A percentile compares a stretch with the other conserved stretches of the same genome.
Evolutionary conservation across 2,113 vertebrate genomes (phyloP).

Genomic region (Bubo blakistoni): DNA sequence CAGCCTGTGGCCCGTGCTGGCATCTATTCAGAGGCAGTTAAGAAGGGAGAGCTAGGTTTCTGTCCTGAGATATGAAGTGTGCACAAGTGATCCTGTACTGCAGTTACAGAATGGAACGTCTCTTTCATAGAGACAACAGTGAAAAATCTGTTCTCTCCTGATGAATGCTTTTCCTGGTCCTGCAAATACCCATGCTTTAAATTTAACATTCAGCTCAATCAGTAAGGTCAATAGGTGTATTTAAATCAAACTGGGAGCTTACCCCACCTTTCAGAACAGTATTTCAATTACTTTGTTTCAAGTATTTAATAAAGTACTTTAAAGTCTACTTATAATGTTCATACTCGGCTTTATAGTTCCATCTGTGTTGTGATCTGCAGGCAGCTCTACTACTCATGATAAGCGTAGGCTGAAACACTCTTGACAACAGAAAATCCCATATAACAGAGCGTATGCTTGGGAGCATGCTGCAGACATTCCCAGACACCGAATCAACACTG

Average conservation of each 20-base stretch:
- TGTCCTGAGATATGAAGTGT: neutral
- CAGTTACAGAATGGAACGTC: neutral
- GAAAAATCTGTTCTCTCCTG: neutral
- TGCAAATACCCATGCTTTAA: neutral
- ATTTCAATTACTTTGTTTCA: neutral
- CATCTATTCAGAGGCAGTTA: neutral
- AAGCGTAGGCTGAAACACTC: neutral
- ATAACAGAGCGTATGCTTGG: fast-evolving
- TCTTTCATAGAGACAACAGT: neutral
- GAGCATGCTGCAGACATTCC: neutral
- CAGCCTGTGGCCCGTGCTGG: neutral
- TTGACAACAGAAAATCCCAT: neutral
- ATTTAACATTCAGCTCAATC: neutral
- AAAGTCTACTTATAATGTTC: neutral
- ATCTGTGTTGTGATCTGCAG: neutral
- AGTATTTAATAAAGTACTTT: neutral
- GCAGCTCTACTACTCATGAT: neutral
- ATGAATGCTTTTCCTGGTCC: neutral
- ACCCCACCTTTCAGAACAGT: neutral
- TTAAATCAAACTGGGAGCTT: neutral
- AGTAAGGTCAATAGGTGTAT: neutral
- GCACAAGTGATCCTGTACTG: neutral
- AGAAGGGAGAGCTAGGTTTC: neutral
- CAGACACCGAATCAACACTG: neutral
- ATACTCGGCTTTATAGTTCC: neutral